Conservation (phyloP, 2,888 invertebrate species). For the Drosophila paranaensis region DNA sequence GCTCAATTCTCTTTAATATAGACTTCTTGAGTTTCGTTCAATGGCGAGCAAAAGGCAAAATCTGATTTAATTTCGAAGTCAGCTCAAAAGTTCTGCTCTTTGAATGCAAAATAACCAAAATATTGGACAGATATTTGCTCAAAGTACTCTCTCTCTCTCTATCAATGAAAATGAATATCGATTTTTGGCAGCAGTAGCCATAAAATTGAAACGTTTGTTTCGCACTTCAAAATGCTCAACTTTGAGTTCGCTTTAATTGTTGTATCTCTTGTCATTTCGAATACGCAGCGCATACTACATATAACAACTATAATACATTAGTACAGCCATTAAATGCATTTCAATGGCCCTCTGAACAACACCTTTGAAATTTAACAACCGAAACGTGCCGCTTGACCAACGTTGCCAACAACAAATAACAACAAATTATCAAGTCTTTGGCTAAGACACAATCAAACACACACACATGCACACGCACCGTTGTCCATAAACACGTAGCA, state of each 20-base stretch:
- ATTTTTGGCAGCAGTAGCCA: constrained; percentile 8
- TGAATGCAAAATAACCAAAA: not conserved
- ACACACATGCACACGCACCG: constrained; percentile 4
- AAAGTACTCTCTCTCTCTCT: not conserved
- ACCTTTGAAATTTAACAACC: constrained; percentile 33
- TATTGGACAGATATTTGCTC: not conserved
- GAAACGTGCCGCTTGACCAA: constrained; percentile 19
- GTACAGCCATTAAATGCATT: constrained; percentile 25
- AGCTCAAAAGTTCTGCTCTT: not conserved
- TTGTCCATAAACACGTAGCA: constrained; percentile 56
- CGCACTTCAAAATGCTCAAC: not conserved
- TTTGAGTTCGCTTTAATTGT: not conserved
- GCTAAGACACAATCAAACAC: constrained; percentile 16
- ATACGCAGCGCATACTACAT: not conserved
- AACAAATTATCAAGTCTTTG: constrained; percentile 20
- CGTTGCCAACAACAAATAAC: constrained; percentile 13
- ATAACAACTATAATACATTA: constrained; percentile 6
- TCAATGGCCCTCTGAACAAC: constrained; percentile 6
- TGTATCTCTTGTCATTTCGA: not conserved
- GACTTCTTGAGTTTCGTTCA: not conserved
- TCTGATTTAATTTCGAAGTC: not conserved
- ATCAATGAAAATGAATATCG: constrained; percentile 19
- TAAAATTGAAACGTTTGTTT: constrained; percentile 8
- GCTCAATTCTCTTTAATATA: not conserved
- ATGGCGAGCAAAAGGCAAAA: no score